Evolutionary conservation across 2,113 vertebrate species (phyloP).

Genomic region (Alosa alosa): DNA sequence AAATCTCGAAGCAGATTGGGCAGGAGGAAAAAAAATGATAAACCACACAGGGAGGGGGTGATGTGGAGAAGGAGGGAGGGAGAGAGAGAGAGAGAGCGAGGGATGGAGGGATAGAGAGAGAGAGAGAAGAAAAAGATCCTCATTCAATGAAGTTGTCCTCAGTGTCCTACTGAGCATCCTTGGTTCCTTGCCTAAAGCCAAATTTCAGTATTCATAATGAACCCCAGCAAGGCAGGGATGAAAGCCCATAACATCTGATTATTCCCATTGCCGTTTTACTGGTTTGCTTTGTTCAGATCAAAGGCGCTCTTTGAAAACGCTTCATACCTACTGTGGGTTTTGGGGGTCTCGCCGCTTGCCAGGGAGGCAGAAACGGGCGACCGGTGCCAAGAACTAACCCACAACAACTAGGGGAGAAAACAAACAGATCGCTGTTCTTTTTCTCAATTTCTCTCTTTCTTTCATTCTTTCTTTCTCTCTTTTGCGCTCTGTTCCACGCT

Average conservation of each 20-base stretch:
- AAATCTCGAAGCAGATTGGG: conserved; percentile 67
- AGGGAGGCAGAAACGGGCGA: conserved; percentile 53
- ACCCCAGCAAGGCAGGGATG: conserved; percentile 61
- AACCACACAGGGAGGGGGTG: conserved; percentile 56
- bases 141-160: conserved; percentile 66
- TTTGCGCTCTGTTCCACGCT: conserved; percentile 33
- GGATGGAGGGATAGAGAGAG: neutral
- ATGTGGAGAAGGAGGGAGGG: neutral
- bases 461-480: neutral
- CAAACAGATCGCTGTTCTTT: conserved; percentile 43
- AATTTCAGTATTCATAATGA: conserved; percentile 71
- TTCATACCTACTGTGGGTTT: conserved; percentile 61
- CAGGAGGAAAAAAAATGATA: conserved; percentile 71
- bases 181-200: conserved; percentile 71
- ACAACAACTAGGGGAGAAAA: conserved; percentile 47
- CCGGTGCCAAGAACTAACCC: conserved; percentile 61
- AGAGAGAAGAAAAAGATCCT: conserved; percentile 33
- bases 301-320: conserved; percentile 66
- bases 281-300: conserved; percentile 72
- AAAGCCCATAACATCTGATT: conserved; percentile 71
- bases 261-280: conserved; percentile 71
- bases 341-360: conserved; percentile 48
- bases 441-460: neutral
- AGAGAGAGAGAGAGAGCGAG: conserved; percentile 21
- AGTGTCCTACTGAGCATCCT: conserved; percentile 67